Base-by-base conservation (phyloP, 2,113 vertebrate species). In the Gymnocephalus cernua region DNA sequence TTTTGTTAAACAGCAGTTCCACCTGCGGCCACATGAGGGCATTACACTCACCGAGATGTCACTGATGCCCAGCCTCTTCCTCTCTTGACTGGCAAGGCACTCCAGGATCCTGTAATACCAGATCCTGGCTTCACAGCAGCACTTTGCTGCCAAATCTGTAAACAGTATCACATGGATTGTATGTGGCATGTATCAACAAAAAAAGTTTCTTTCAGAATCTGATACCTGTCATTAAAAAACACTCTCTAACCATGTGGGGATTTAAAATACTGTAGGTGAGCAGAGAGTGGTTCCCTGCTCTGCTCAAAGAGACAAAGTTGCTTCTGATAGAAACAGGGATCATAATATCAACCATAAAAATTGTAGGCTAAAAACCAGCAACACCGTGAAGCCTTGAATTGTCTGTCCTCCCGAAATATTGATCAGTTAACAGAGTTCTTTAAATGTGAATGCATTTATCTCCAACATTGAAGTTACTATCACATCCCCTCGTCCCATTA, bases 41-140 rank as follows among this genome's bases (percentile, higher is more conserved):
- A 27, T 44, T 23, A n/a, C 83, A 94, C 96, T 97, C 95, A 97
- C 97, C 69, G 95, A 96, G 84, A 96, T 87, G 77, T 96, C 95
- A 0, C 74, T 75, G n/a, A 95, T 88, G 71, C 94, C 95, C 59
- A 94, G 87, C 58, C 94, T 93, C 72, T 75, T 95, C 75, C 89
- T 95, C 87, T 97, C 96, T 19, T 64, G 10, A 32, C 6, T 48
- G 54, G 71, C 19, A 0, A 73, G 14, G 0, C 94, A 91, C 90
- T 98, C 96, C 77, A 98, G 85, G 14, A 97, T 95, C 83, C 95
- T 96, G 92, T 96, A 97, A 88, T 97, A 98, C 13, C 97, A 94
- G 29, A 92, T 88, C 80, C 93, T 91, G 4, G 96, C 96, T 81
- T 94, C 92, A 27, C 80, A 78, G 62, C 96, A 97, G 78, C 96